Base-by-base conservation (phyloP, 2,888 invertebrate species). In the Molorchus minor region DNA sequence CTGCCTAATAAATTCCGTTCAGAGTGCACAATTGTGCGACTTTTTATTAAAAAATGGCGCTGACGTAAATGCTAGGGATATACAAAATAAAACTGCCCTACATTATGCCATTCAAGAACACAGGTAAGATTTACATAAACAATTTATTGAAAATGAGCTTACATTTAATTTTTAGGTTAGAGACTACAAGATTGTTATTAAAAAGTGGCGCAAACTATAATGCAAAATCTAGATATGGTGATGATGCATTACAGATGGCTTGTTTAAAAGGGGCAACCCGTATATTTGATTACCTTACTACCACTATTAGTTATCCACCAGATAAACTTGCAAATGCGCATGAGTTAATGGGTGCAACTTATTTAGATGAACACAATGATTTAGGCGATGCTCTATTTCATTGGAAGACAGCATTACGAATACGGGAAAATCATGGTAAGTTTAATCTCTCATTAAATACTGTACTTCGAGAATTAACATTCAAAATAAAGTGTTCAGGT, bases 61-160 rank as follows among this genome's bases (percentile, higher is more conserved):
- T 2, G 85, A 87, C 70, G 91, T 94, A 3, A 93, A 96, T 83
- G 93, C 94, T 33, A 86, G 86, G 56, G 96, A 96, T 82, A 91
- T 92, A 76, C 94, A 95, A 80, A 89, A 88, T 71, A 95, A 95
- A 83, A 92, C 95, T 62, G 95, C 95, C 55, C 84, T 96, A 73
- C 96, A 96, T 83, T 96, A 96, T 83, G 94, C 96, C n/a, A 92
- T 95, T 71, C 90, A 90, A 74, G 90, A 92, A 80, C 90, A 90
- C 75, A 87, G 87, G 83, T 83, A 67, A 30, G 7, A n/a, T 33
- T 7, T n/a, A 33, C 33, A 33, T 10, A 33, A 33, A 12, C 33
- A 33, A 3, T 33, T 7, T 7, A n/a, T n/a, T 12, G 3, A 7
- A 33, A n/a, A n/a, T 12, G 3, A 7, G 12, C 12, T 10, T 33